Evolutionary conservation across 2,797 vertebrate species (phyloP).

Genomic region (Rhabdophis nuchalis): DNA sequence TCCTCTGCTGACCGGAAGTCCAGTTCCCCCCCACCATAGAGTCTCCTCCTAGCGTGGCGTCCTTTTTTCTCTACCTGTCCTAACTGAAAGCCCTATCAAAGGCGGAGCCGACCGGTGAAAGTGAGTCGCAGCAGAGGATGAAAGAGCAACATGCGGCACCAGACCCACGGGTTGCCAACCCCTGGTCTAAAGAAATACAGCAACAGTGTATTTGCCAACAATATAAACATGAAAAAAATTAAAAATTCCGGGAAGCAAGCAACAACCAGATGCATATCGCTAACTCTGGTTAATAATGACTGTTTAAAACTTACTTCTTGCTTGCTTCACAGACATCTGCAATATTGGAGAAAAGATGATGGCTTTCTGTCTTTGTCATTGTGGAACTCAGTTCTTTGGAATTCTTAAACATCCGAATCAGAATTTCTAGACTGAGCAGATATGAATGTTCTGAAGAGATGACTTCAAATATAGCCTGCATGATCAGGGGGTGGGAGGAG

Average conservation of each 20-base stretch:
- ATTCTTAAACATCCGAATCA: conserved; percentile 94
- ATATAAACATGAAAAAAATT: not conserved
- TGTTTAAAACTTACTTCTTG: conserved; percentile 81
- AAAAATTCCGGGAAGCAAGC: not conserved
- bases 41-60: too few relatives aligned
- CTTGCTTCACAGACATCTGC: conserved; percentile 89
- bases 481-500: not conserved
- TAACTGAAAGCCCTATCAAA: too few relatives aligned
- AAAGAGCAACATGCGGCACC: too few relatives aligned
- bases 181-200: not conserved
- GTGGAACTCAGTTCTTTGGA: conserved; percentile 84
- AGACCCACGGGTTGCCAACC: too few relatives aligned
- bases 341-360: conserved; percentile 98
- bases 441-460: conserved; percentile 98
- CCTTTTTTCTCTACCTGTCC: too few relatives aligned
- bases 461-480: conserved; percentile 93
- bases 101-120: too few relatives aligned
- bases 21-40: too few relatives aligned
- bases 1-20: too few relatives aligned
- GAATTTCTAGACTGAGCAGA: conserved; percentile 91
- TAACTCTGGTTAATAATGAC: not conserved
- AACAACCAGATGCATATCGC: not conserved
- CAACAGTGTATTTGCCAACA: not conserved
- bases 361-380: conserved; percentile 94
- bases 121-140: too few relatives aligned